Conservation (phyloP, 2,888 invertebrate genomes). For the Sarcophaga variegata region DNA sequence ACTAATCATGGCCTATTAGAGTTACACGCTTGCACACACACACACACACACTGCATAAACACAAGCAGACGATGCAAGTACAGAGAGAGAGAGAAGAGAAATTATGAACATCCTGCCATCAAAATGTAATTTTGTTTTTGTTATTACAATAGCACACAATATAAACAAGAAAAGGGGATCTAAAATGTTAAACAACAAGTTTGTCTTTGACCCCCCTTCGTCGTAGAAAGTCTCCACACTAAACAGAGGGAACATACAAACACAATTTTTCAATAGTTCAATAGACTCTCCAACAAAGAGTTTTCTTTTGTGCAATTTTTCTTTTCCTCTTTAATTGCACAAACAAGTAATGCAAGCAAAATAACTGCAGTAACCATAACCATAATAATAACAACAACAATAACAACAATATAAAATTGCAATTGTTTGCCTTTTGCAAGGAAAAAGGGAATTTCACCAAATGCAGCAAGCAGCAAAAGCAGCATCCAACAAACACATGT, state of each 20-base stretch:
- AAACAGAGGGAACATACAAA: background rate
- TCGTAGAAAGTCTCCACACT: constrained; percentile 31
- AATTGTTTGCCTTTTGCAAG: background rate
- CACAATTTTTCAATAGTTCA: constrained; percentile 59
- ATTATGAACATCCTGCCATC: constrained; percentile 56
- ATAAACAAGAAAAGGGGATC: background rate
- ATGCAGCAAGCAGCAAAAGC: constrained; percentile 6
- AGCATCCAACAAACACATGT: constrained; percentile 26
- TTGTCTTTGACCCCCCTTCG: constrained; percentile 34
- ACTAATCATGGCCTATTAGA: constrained; percentile 57
- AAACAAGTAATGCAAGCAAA: constrained; percentile 3
- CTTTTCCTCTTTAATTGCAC: constrained; percentile 24
- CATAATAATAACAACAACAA: constrained; percentile 1
- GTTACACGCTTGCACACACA: constrained; percentile 4
- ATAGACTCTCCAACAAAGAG: constrained; percentile 63
- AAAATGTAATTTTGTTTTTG: constrained; percentile 27
- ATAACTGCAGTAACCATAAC: constrained; percentile 21
- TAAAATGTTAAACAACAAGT: constrained; percentile 49
- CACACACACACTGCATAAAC: background rate
- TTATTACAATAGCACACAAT: constrained; percentile 17
- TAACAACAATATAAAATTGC: background rate
- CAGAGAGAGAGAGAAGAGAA: constrained; percentile 9
- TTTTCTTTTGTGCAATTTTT: background rate
- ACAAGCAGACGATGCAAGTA: background rate
- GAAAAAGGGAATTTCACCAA: constrained; percentile 28